Conservation (phyloP, 30 jellyfish, hydroid and myxozoan genomes). For the Cassiopea andromeda region DNA sequence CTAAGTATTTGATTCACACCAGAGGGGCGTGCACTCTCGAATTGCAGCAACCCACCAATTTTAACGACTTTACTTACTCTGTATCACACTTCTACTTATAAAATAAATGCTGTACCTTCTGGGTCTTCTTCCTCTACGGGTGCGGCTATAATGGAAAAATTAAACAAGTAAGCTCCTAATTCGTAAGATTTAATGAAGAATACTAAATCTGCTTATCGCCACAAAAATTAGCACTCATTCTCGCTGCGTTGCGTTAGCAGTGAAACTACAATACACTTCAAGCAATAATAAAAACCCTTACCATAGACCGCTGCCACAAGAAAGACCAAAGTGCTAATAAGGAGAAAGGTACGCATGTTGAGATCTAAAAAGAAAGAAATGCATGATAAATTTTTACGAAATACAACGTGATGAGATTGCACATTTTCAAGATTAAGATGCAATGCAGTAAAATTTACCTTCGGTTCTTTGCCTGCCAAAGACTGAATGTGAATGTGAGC, state of each 20-base stretch:
- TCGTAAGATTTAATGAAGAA: background rate
- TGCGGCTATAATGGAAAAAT: background rate
- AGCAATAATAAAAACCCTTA: background rate
- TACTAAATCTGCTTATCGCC: no score
- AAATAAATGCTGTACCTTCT: background rate
- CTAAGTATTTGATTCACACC: no score
- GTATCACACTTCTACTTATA: no score
- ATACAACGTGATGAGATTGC: background rate
- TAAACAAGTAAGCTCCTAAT: background rate
- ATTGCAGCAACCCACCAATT: no score
- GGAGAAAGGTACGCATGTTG: background rate
- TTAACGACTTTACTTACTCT: no score
- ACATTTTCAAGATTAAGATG: background rate
- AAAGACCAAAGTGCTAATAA: background rate
- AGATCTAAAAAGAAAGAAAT: background rate
- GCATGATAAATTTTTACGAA: background rate
- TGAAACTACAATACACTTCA: no score
- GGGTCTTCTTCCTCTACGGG: background rate
- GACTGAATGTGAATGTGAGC: background rate
- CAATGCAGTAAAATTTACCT: background rate
- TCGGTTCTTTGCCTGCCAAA: background rate
- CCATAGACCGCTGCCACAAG: slow-evolving; percentile 5
- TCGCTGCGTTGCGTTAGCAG: no score
- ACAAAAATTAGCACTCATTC: no score
- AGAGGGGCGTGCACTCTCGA: no score